A percentile compares a stretch with the other conserved stretches of the same genome.
Conservation (phyloP, 2,888 invertebrate species). For the Ametastegia equiseti region DNA sequence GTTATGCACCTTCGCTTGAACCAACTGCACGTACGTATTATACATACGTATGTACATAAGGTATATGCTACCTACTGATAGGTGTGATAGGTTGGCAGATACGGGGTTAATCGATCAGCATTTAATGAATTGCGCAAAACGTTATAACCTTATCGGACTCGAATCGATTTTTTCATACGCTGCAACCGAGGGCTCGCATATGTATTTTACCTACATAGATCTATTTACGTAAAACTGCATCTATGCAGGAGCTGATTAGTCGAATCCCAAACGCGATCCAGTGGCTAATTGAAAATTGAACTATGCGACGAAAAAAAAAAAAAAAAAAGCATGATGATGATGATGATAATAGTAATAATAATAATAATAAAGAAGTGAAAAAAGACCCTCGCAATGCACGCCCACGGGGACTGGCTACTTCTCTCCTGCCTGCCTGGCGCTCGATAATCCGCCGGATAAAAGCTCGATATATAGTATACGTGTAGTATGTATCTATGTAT, state of each 20-base stretch:
- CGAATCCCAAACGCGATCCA: background rate
- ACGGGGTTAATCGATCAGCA: conserved; percentile 8
- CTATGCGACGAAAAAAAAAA: background rate
- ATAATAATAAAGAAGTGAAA: background rate
- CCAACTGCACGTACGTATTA: background rate
- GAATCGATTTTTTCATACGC: background rate
- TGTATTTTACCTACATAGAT: background rate
- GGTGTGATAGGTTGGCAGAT: background rate
- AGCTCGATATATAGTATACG: conserved; percentile 23
- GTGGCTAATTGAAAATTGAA: background rate
- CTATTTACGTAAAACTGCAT: conserved; percentile 1
- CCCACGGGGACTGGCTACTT: conserved; percentile 35
- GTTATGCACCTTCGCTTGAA: conserved; percentile 1
- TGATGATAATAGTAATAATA: background rate
- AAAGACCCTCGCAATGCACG: conserved; percentile 42
- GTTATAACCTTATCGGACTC: background rate
- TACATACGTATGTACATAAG: background rate
- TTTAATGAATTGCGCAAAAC: conserved; percentile 9
- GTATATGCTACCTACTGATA: too few species aligned
- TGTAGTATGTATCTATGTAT: background rate
- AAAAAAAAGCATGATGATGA: background rate
- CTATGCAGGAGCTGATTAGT: background rate
- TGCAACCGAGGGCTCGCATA: background rate
- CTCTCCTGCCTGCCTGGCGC: conserved; percentile 21
- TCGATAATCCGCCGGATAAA: conserved; percentile 45